Conservation (phyloP, 2,113 vertebrate species). For the Dinomys branickii region DNA sequence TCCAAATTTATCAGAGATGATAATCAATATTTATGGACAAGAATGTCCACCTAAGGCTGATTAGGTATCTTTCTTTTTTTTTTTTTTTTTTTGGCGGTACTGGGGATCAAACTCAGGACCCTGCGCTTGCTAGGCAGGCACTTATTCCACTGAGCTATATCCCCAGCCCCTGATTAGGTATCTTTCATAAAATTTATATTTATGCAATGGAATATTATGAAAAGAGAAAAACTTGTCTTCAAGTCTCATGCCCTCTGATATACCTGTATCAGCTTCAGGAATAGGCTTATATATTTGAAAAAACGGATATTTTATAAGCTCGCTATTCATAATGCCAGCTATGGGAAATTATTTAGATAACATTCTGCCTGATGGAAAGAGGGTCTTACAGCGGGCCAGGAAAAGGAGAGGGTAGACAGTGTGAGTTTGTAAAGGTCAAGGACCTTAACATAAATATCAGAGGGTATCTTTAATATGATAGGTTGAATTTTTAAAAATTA, state of each 20-base stretch:
- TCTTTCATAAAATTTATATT: constrained; percentile 44
- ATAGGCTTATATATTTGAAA: neutral
- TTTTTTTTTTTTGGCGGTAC: no score
- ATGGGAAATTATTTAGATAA: neutral
- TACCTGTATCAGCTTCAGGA: neutral
- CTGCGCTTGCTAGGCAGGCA: no score
- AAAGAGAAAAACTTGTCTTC: constrained; percentile 23
- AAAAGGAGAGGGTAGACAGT: neutral
- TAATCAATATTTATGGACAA: constrained; percentile 18
- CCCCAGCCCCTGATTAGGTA: no score
- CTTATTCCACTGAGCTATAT: no score
- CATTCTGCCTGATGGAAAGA: neutral
- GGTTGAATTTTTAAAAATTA: neutral
- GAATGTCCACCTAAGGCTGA: no score
- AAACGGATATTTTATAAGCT: neutral
- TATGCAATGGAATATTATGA: neutral
- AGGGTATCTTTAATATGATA: neutral
- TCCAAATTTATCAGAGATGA: constrained; percentile 6
- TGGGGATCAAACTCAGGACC: no score
- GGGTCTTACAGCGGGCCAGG: neutral
- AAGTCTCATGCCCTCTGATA: neutral
- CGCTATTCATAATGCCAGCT: neutral
- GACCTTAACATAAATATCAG: neutral
- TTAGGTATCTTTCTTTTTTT: no score
- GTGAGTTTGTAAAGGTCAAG: constrained; percentile 16